Percentiles rank a stretch among this genome's conserved stretches.
Conservation (phyloP, 2,797 vertebrate species). For the Sylvilagus floridanus region DNA sequence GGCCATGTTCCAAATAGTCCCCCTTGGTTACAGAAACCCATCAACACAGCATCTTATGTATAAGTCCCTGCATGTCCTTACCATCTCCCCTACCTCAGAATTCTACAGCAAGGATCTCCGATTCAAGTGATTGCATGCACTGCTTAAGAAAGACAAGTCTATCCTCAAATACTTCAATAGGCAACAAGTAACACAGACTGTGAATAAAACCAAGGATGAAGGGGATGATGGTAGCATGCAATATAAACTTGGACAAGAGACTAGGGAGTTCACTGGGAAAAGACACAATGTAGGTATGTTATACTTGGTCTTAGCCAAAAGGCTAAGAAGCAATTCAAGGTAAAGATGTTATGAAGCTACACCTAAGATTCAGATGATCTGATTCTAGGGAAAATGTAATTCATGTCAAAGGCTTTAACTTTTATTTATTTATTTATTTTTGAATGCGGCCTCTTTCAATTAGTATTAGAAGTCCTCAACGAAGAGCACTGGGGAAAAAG, state of each 20-base stretch:
- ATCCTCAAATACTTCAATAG: background rate
- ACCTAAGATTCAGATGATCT: background rate
- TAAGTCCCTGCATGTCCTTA: background rate
- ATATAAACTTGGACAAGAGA: background rate
- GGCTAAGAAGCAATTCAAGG: too few species aligned
- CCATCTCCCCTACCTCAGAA: background rate
- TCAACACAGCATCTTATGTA: background rate
- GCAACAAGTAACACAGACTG: background rate
- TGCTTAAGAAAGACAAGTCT: background rate
- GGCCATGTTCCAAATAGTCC: background rate
- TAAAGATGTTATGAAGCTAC: background rate
- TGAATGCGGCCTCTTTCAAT: background rate
- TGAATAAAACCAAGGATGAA: background rate
- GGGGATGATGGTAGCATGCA: rapidly evolving
- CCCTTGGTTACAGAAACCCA: background rate
- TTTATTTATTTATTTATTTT: background rate
- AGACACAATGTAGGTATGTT: background rate
- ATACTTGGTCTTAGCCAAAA: too few species aligned
- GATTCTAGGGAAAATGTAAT: background rate
- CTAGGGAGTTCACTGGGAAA: background rate
- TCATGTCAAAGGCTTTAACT: background rate
- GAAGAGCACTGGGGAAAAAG: background rate
- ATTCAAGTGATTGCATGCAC: background rate
- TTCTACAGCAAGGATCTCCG: background rate
- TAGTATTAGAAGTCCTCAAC: background rate